Evolutionary conservation across 2,113 vertebrate genomes (phyloP), one percentile per base, ranked within the genome.

Genomic region (Albula glossodonta): DNA sequence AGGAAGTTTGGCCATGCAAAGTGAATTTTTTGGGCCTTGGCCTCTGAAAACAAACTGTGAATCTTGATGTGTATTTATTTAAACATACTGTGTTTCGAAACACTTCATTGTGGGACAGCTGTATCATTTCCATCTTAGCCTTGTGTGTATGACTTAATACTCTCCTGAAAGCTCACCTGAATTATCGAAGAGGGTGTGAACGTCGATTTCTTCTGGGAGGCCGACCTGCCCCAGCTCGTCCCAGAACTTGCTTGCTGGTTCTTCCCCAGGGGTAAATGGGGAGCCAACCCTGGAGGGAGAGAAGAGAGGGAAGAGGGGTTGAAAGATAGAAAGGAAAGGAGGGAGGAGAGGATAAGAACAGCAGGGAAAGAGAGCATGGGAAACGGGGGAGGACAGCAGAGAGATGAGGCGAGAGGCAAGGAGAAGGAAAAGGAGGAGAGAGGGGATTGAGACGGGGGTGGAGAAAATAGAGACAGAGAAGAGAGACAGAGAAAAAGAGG

Each of bases 201-300:
- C 90, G 87, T 97, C 96, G 88, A 96, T 91, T 94, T 96, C 95
- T 91, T 97, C 96, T 50, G 98, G 98, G 93, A 99, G 96, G 92
- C 98, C 98, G 82, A 99, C 98, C 91, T 96, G 96, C 93, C 96
- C 97, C 91, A 99, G 97, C 93, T 99, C 98, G 90, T 99, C 97
- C 97, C 97, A 99, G 87, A 96, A 94, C 94, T 96, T 97, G 90
- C 93, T 96, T 90, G 94, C 91, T 90, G 95, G 94, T 82, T 98
- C 98, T 2, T 98, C 97, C 82, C 89, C 92, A 1, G 49, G 80
- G 53, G 51, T 79, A 50, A 49, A 77, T 50, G 63, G 83, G 49
- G 66, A 48, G 22, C 12, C 19, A 49, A n/a, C 11, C 19, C 11
- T 6, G 22, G 49, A 51, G 56, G 51, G 13, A 87, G 41, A 77